Conservation (phyloP, 2,113 vertebrate species). For the Lepus timidus region DNA sequence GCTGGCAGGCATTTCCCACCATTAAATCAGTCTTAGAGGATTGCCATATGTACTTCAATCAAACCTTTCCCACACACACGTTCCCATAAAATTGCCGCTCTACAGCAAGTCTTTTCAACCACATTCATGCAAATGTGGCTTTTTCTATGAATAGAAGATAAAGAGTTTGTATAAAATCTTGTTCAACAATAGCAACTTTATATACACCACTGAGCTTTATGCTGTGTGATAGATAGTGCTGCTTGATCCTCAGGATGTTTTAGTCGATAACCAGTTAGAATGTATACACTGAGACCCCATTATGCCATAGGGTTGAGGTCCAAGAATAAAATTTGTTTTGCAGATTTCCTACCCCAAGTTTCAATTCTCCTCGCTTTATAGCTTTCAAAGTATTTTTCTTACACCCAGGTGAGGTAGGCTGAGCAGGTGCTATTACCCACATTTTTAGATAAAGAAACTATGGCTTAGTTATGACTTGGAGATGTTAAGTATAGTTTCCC, state of each 20-base stretch:
- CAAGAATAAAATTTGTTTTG: conserved; percentile 57
- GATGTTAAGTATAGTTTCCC: conserved; percentile 54
- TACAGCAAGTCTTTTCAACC: conserved; percentile 65
- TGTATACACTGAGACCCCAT: conserved; percentile 19
- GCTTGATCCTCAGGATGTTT: not conserved
- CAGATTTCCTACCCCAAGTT: conserved; percentile 45
- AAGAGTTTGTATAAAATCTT: conserved; percentile 22
- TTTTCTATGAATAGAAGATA: conserved; percentile 62
- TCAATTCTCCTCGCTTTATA: conserved; percentile 49
- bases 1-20: conserved; percentile 55
- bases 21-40: conserved; percentile 69
- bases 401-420: conserved; percentile 10
- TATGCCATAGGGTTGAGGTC: not conserved
- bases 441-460: conserved; percentile 40
- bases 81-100: conserved; percentile 62
- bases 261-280: not conserved
- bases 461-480: conserved; percentile 43
- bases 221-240: not conserved
- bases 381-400: conserved; percentile 61
- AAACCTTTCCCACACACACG: not conserved
- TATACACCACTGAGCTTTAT: not conserved
- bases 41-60: conserved; percentile 59
- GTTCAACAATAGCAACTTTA: conserved; percentile 59
- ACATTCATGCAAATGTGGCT: conserved; percentile 67
- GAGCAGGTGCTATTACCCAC: conserved; percentile 59